These are phyloP conservation scores for Drosophila lacicola DNA, from an alignment of 2,888 invertebrate genomes.

Conservation along the genomic window DNA sequence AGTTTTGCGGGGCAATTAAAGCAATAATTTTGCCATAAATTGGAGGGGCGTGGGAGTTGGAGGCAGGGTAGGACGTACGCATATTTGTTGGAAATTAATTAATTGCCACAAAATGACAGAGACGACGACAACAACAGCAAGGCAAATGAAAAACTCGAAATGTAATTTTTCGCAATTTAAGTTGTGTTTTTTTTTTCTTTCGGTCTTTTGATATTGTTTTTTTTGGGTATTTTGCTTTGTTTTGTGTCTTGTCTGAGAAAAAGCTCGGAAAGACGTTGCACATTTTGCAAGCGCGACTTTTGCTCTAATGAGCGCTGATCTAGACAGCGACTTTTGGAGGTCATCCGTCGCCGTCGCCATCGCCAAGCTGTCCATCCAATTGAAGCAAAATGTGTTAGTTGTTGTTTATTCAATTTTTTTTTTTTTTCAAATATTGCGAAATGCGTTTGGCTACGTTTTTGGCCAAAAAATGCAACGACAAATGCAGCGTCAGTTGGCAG, in stretches of 20 bases:
- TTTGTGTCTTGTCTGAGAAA: slow-evolving; percentile 57
- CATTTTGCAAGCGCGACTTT: slow-evolving; percentile 64
- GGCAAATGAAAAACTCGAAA: slow-evolving; percentile 54
- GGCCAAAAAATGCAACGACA: slow-evolving; percentile 66
- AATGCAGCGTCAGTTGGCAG: slow-evolving; percentile 64
- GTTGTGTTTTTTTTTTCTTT: slow-evolving; percentile 15
- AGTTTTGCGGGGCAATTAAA: slow-evolving; percentile 55
- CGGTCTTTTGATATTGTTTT: slow-evolving; percentile 15
- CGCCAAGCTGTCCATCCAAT: slow-evolving; percentile 74
- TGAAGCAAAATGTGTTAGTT: slow-evolving; percentile 59
- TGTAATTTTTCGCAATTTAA: slow-evolving; percentile 66
- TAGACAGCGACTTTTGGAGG: slow-evolving; percentile 72
- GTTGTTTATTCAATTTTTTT: slow-evolving; percentile 46
- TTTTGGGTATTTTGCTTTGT: slow-evolving; percentile 8
- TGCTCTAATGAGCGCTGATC: slow-evolving; percentile 75
- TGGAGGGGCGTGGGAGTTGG: slow-evolving; percentile 17
- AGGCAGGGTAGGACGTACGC: slow-evolving; percentile 52
- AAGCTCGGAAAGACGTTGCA: slow-evolving; percentile 69
- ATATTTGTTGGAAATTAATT: slow-evolving; percentile 75
- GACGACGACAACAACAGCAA: slow-evolving; percentile 36
- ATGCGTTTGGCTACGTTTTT: slow-evolving; percentile 66
- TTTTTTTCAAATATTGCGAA: slow-evolving; percentile 62
- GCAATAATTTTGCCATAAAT: slow-evolving; percentile 50
- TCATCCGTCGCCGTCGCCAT: slow-evolving; percentile 50
- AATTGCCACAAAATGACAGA: slow-evolving; percentile 73